Conservation (phyloP, 2,888 invertebrate genomes). For the Meteorus colon region DNA sequence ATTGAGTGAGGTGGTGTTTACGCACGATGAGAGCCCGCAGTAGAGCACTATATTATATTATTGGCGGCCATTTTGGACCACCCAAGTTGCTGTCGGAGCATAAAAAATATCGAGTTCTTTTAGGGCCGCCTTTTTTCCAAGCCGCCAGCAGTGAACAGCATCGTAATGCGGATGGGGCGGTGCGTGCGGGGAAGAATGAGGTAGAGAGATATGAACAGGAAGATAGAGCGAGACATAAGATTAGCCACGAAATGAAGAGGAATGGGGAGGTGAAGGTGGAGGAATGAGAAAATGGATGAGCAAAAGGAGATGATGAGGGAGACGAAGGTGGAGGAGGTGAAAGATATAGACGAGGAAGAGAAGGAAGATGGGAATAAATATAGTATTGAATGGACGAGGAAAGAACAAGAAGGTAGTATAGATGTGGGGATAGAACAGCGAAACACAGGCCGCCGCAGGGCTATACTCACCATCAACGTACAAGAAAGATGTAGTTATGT, state of each 20-base stretch:
- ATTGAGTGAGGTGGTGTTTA: slow-evolving; percentile 9
- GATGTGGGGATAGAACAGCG: slow-evolving; percentile 44
- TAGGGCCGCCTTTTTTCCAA: slow-evolving; percentile 73
- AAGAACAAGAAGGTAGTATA: slow-evolving; percentile 39
- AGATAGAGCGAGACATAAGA: slow-evolving; percentile 33
- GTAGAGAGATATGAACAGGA: slow-evolving; percentile 33
- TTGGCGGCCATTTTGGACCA: slow-evolving; percentile 74
- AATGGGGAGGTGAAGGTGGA: slow-evolving; percentile 50
- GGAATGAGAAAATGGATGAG: slow-evolving; percentile 45
- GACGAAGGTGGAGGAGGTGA: slow-evolving; percentile 25
- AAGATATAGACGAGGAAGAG: slow-evolving; percentile 43
- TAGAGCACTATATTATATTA: slow-evolving; percentile 72
- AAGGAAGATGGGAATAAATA: slow-evolving; percentile 21
- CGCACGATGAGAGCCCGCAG: slow-evolving; percentile 13
- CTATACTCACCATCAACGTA: slow-evolving; percentile 58
- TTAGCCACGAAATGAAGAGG: slow-evolving; percentile 46
- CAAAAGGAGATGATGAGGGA: slow-evolving; percentile 39
- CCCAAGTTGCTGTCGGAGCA: slow-evolving; percentile 73
- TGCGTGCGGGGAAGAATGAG: slow-evolving; percentile 39
- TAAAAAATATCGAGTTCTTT: slow-evolving; percentile 74
- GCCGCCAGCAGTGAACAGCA: slow-evolving; percentile 66
- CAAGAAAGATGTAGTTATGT: slow-evolving; percentile 71
- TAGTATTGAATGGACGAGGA: slow-evolving; percentile 20
- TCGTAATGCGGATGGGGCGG: slow-evolving; percentile 63
- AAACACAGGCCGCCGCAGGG: slow-evolving; percentile 39